phyloP scores from a whole-genome alignment of 92 coral and sea anemone genomes.

The Actinostola sp. region DNA sequence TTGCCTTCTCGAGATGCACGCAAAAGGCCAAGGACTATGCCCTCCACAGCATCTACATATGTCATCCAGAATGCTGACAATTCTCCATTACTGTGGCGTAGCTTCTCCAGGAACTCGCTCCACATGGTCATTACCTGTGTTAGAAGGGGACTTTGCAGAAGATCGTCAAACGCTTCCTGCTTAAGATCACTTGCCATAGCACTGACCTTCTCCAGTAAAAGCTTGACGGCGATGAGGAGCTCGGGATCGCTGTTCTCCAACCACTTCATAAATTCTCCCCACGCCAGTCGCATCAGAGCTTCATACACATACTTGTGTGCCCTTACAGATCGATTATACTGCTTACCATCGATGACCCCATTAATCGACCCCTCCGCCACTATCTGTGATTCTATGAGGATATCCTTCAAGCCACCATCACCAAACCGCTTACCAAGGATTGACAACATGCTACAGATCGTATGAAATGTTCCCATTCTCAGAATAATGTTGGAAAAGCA shows the following conservation, averaged over 20 bases:
- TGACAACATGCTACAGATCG: too few species aligned
- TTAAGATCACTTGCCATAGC: constrained; percentile 29
- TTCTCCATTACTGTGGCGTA: constrained; percentile 30
- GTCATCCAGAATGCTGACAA: constrained; percentile 55
- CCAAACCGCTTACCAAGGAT: constrained; percentile 51
- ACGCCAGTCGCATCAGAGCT: constrained; percentile 35
- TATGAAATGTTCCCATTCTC: too few species aligned
- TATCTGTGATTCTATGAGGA: constrained; percentile 36
- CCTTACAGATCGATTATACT: constrained; percentile 33
- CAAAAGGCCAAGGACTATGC: constrained; percentile 31
- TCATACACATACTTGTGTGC: constrained; percentile 49
- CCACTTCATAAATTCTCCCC: constrained; percentile 36
- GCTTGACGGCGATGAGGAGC: constrained; percentile 5
- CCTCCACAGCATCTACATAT: constrained; percentile 35
- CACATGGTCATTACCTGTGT: constrained; percentile 6
- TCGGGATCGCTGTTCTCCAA: constrained; percentile 22
- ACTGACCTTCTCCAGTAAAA: constrained; percentile 21
- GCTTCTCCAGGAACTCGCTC: constrained; percentile 29
- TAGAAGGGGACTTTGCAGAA: constrained; percentile 13
- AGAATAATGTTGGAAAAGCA: too few species aligned
- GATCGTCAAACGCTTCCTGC: constrained; percentile 9
- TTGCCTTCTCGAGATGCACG: constrained; percentile 52
- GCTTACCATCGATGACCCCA: constrained; percentile 46
- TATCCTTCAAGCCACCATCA: constrained; percentile 41
- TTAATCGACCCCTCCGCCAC: constrained; percentile 37